A percentile compares a stretch with the other conserved stretches of the same genome.
Evolutionary conservation across 2,888 invertebrate species (phyloP).

Genomic region (Spilarctia lutea): DNA sequence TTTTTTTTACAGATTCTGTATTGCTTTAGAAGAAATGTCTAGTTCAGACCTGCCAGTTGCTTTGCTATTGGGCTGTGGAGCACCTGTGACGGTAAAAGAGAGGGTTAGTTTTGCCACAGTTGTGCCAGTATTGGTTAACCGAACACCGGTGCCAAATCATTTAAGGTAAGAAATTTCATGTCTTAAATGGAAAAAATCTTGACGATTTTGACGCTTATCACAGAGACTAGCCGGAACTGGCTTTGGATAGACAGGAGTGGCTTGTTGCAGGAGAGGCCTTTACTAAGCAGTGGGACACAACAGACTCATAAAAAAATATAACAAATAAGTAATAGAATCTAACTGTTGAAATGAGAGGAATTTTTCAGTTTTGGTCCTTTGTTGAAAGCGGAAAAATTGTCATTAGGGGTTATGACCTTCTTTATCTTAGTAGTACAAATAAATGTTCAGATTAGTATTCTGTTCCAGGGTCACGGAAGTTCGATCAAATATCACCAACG

Average conservation of each 20-base stretch:
- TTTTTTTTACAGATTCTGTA: constrained; percentile 84
- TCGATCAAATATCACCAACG: constrained; percentile 79
- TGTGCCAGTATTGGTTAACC: constrained; percentile 65
- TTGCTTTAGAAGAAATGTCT: constrained; percentile 89
- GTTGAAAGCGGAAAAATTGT: background rate
- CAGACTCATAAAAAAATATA: too few relatives aligned
- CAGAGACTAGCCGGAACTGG: too few relatives aligned
- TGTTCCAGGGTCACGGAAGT: constrained; percentile 81
- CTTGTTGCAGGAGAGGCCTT: too few relatives aligned
- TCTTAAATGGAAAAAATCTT: too few relatives aligned
- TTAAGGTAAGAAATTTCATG: constrained; percentile 60
- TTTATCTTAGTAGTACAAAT: background rate
- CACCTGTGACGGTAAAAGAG: constrained; percentile 69
- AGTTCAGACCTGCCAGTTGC: constrained; percentile 85
- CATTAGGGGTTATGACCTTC: background rate
- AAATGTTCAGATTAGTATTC: constrained; percentile 23
- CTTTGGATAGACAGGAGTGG: too few relatives aligned
- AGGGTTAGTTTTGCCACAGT: constrained; percentile 69
- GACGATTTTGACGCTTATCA: too few relatives aligned
- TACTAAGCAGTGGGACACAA: too few relatives aligned
- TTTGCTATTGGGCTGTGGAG: constrained; percentile 87
- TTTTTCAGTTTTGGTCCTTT: background rate
- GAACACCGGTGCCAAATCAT: constrained; percentile 57
- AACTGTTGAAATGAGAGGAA: background rate
- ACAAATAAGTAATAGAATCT: background rate